A percentile compares a stretch with the other conserved stretches of the same genome.
Evolutionary conservation across 2,888 invertebrate genomes (phyloP).

Genomic region (Drosophila lutescens): DNA sequence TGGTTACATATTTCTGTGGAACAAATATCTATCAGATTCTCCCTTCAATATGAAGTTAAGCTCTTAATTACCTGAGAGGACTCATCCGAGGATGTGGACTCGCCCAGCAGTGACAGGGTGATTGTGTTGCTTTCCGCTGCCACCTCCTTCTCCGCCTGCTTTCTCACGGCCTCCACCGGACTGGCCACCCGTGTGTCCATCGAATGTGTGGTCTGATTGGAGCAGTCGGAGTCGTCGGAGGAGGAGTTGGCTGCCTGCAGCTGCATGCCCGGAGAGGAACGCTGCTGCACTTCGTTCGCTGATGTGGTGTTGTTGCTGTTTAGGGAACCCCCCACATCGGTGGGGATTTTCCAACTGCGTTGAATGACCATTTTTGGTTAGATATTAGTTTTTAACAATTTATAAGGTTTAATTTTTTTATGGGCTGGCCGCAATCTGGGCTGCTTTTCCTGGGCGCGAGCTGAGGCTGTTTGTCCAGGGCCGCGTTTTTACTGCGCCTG

Average conservation of each 20-base stretch:
- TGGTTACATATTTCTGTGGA: conserved; percentile 81
- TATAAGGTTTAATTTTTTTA: conserved; percentile 5
- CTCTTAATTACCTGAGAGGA: conserved; percentile 42
- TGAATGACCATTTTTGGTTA: conserved; percentile 82
- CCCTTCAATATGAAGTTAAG: background rate
- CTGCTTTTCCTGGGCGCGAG: conserved; percentile 43
- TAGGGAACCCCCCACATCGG: conserved; percentile 72
- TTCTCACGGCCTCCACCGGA: conserved; percentile 44
- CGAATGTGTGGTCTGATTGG: conserved; percentile 83
- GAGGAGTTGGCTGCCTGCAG: conserved; percentile 65
- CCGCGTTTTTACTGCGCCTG: conserved; percentile 35
- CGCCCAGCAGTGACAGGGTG: conserved; percentile 38
- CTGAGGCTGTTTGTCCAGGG: conserved; percentile 47
- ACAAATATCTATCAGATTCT: background rate
- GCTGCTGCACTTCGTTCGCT: conserved; percentile 43
- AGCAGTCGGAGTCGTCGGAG: conserved; percentile 84
- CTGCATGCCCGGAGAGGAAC: conserved; percentile 76
- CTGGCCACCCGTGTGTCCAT: conserved; percentile 80
- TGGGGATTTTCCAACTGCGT: conserved; percentile 83
- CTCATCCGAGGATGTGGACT: conserved; percentile 48
- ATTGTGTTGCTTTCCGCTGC: conserved; percentile 20
- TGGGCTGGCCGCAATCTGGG: conserved; percentile 7
- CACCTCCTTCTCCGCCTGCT: conserved; percentile 35
- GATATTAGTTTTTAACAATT: conserved; percentile 3
- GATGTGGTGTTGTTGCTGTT: conserved; percentile 34